These are phyloP conservation scores for Pristionchus entomophagus DNA, from an alignment of 2,888 invertebrate species.

Conservation along the genomic window DNA sequence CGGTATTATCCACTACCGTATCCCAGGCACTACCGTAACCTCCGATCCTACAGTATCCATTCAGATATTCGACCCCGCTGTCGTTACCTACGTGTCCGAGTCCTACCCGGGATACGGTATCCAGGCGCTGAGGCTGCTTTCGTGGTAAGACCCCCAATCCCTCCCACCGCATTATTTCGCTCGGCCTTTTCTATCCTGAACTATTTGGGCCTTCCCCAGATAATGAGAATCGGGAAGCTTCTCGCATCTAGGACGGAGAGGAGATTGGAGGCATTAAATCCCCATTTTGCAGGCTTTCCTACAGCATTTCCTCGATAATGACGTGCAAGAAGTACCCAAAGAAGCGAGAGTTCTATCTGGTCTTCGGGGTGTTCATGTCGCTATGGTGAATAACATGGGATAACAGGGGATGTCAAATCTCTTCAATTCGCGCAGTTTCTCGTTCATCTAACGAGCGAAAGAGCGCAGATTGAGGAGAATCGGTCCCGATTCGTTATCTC, in stretches of 20 bases:
- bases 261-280: conserved; percentile 50
- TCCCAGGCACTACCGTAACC: not conserved
- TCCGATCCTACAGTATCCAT: not conserved
- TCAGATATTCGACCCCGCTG: conserved; percentile 90
- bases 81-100: conserved; percentile 91
- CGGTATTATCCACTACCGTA: not conserved
- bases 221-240: not conserved
- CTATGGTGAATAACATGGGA: conserved; percentile 82
- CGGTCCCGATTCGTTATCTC: not conserved
- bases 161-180: not conserved
- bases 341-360: conserved; percentile 88
- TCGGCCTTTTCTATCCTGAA: not conserved
- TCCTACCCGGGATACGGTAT: conserved; percentile 88
- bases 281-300: conserved; percentile 85
- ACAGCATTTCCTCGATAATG: conserved; percentile 83
- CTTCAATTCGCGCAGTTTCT: not conserved
- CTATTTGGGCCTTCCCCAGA: not conserved
- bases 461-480: not conserved
- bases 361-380: conserved; percentile 87
- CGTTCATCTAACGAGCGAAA: not conserved
- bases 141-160: not conserved
- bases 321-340: conserved; percentile 89
- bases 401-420: not conserved
- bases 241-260: too few species aligned
- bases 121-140: conserved; percentile 10